Percentiles rank a stretch among this genome's conserved stretches.
These are phyloP conservation scores for Spea bombifrons DNA, from an alignment of 2,113 vertebrate genomes.

Conservation along the genomic window DNA sequence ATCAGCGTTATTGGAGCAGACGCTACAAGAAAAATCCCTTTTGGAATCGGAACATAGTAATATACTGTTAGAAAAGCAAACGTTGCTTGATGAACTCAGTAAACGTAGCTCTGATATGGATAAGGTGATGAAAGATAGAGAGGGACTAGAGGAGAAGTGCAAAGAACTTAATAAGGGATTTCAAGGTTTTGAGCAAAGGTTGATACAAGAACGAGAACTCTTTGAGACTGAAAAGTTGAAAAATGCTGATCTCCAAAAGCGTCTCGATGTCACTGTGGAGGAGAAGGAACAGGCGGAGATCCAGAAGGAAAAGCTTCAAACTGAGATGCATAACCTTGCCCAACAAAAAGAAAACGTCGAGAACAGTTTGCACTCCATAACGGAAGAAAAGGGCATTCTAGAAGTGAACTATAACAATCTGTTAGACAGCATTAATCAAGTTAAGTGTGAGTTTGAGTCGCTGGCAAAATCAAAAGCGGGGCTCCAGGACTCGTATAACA, in stretches of 20 bases:
- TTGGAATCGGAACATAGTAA: slow-evolving; percentile 61
- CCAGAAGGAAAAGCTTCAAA: slow-evolving; percentile 57
- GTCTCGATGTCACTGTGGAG: slow-evolving; percentile 56
- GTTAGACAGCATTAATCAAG: slow-evolving; percentile 58
- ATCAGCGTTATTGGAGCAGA: slow-evolving; percentile 65
- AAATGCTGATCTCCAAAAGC: slow-evolving; percentile 56
- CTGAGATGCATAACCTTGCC: slow-evolving; percentile 60
- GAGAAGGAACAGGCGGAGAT: slow-evolving; percentile 58
- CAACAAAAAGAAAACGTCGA: slow-evolving; percentile 67
- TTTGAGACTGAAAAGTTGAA: slow-evolving; percentile 60
- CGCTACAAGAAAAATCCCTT: slow-evolving; percentile 54
- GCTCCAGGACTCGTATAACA: slow-evolving; percentile 58
- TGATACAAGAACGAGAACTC: slow-evolving; percentile 61
- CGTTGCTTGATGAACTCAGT: slow-evolving; percentile 64
- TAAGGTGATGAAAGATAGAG: slow-evolving; percentile 61
- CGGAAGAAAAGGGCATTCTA: slow-evolving; percentile 62
- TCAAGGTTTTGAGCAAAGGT: slow-evolving; percentile 55
- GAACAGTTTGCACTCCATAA: slow-evolving; percentile 57
- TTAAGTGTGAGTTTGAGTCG: slow-evolving; percentile 60
- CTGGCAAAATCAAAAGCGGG: slow-evolving; percentile 66
- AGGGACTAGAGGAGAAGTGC: slow-evolving; percentile 63
- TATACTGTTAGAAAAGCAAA: slow-evolving; percentile 59
- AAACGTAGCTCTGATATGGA: slow-evolving; percentile 62
- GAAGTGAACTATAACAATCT: slow-evolving; percentile 61
- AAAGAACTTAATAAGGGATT: slow-evolving; percentile 62